Evolutionary conservation across 2,113 vertebrate genomes (phyloP).

Genomic region (Cochlearius cochlearius): DNA sequence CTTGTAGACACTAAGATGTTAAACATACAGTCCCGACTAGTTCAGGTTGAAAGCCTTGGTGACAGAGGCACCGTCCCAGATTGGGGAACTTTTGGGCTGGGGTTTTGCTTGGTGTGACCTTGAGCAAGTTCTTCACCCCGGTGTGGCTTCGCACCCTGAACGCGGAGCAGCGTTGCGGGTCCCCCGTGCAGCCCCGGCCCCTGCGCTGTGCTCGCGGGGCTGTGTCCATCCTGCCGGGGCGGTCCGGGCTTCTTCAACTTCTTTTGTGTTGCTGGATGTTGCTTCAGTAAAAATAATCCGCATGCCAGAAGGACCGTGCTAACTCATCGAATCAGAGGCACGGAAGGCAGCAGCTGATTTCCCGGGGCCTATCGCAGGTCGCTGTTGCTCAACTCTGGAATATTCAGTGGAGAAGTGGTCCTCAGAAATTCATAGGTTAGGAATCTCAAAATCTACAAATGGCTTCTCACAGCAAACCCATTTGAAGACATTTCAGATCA

Average conservation of each 20-base stretch:
- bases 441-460: conserved; percentile 21
- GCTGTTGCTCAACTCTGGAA: conserved; percentile 16
- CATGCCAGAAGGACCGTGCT: conserved; percentile 11
- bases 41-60: neutral
- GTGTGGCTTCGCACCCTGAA: neutral
- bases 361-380: neutral
- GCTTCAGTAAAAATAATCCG: conserved; percentile 31
- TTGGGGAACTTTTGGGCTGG: neutral
- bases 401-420: conserved; percentile 5
- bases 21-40: neutral
- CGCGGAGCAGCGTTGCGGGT: rapidly evolving
- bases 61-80: neutral
- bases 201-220: rapidly evolving
- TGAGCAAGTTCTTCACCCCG: neutral
- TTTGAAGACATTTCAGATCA: neutral
- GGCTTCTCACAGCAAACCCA: neutral
- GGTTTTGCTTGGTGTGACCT: neutral
- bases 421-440: neutral
- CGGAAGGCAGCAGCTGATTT: conserved; percentile 38
- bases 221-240: neutral
- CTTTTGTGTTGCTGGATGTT: conserved; percentile 36
- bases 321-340: conserved; percentile 44
- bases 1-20: neutral
- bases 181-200: rapidly evolving
- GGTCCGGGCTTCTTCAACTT: neutral